phyloP scores from a whole-genome alignment of 23 tunicate genomes.

The Ciona savignyi region DNA sequence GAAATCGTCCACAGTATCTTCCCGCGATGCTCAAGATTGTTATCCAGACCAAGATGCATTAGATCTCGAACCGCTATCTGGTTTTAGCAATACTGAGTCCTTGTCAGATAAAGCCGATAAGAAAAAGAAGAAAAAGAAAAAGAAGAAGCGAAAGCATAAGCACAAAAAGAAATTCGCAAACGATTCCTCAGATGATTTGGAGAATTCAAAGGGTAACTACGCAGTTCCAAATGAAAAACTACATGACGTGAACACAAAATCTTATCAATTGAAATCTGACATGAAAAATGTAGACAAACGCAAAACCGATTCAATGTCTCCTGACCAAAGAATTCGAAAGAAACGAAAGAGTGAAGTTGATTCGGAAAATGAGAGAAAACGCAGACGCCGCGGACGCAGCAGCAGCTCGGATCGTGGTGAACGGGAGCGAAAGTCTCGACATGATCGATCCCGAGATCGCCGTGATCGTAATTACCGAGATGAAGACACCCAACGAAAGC shows the following conservation, averaged over 20 bases:
- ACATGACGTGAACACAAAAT: not conserved
- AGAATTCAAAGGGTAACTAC: no score
- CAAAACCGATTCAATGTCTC: not conserved
- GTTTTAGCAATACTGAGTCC: slow-evolving; percentile 9
- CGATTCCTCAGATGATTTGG: not conserved
- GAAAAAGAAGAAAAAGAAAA: slow-evolving; percentile 22
- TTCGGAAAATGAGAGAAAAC: not conserved
- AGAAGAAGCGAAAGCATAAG: slow-evolving; percentile 47
- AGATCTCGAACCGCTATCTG: slow-evolving; percentile 24
- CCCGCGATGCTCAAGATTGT: slow-evolving; percentile 7
- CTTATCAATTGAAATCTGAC: not conserved
- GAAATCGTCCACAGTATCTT: slow-evolving; percentile 23
- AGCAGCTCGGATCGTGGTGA: not conserved
- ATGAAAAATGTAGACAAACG: not conserved
- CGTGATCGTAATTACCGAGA: not conserved
- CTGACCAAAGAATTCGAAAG: not conserved
- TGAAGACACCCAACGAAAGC: not conserved
- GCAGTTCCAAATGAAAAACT: not conserved
- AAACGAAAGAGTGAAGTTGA: slow-evolving; percentile 2
- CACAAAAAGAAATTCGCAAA: not conserved
- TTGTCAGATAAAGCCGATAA: slow-evolving; percentile 9
- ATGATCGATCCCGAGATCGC: not conserved
- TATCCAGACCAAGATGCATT: slow-evolving; percentile 21
- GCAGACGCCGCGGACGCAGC: not conserved
- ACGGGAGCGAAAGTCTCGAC: not conserved